Base-by-base conservation (phyloP, 2,888 invertebrate species). In the Nomada ferruginata region DNA sequence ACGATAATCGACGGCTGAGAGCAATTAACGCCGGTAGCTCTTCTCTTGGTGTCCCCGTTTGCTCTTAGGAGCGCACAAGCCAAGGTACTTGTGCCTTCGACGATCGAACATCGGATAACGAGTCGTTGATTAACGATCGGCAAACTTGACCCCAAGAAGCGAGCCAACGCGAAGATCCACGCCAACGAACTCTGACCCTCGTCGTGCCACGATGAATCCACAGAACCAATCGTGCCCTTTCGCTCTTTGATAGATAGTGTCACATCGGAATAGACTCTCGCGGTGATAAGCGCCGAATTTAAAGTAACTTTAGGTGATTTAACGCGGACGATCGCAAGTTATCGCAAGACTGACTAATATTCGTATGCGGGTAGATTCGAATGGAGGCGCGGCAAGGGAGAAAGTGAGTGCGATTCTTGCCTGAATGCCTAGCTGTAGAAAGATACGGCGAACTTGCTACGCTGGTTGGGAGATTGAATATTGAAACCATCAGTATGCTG, bases 91-190 rank as follows among this genome's bases (percentile, higher is more conserved):
- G 70, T 60, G 61, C 59, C 72, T 79, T 69, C 74, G n/a, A 59
- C 73, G 83, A 85, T 85, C 79, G 64, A 55, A 44, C 64, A 11
- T 60, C 42, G 76, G 87, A 87, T 87, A 87, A 85, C 72, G 78
- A 87, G 50, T 29, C 63, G 76, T 57, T 87, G 87, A 87, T 87
- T 87, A 87, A 87, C 82, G 87, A 87, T 79, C 85, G 69, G 44
- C 76, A 60, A 80, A 68, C 69, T 65, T 72, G 82, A 71, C 76
- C 65, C 52, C 61, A 23, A 18, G 68, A 52, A 65, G 65, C 63
- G 55, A 66, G 75, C 71, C 70, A 61, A 53, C 80, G 60, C 47
- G 69, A 77, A 61, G 66, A 57, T 78, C 77, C 69, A 47, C 73
- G 76, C 23, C 64, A 70, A 64, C 82, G 85, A 87, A 84, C 85